Base-by-base conservation (phyloP, 2,888 invertebrate genomes). In the Phyto melanocephala region DNA sequence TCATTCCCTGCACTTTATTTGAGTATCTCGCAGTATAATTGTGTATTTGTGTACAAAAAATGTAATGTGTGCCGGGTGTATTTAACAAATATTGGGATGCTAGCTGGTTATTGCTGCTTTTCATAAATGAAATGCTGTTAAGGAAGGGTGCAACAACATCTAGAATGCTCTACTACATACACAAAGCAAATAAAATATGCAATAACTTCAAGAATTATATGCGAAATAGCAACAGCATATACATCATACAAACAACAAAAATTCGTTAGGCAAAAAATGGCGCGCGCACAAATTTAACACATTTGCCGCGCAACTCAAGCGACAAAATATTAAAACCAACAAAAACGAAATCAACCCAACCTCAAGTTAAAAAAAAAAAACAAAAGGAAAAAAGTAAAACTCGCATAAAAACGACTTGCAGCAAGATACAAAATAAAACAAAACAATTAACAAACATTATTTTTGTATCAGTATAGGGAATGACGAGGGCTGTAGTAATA, bases 281-380 rank as follows among this genome's bases (percentile, higher is more conserved):
- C 82, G 82, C 82, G 82, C 82, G 82, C 82, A 82, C 78, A 79
- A 79, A 75, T 82, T 79, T 79, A 82, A 71, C 78, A 82, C 82
- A 79, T 82, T 82, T 81, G 80, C 83, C 81, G 81, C 83, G 63
- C 84, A 81, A 83, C 83, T 83, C 84, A 78, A 80, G 81, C 84
- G 75, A 83, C 81, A 83, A 83, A 81, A 81, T 83, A 58, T 65
- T 77, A 78, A 82, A 77, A 77, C 79, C 74, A 80, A 68, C 75
- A 60, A 76, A 42, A 71, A 70, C 63, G 28, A 76, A 81, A 74
- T 77, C 81, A 81, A 81, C 74, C 74, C 72, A 81, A 79, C 68
- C 52, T 79, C 72, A 81, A 79, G 75, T 63, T 17, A 58, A 56
- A 65, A 56, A 60, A 47, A 54, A 33, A 54, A 17, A 58, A 7